Conservation (phyloP, 2,113 vertebrate genomes). For the Pygoscelis antarcticus region DNA sequence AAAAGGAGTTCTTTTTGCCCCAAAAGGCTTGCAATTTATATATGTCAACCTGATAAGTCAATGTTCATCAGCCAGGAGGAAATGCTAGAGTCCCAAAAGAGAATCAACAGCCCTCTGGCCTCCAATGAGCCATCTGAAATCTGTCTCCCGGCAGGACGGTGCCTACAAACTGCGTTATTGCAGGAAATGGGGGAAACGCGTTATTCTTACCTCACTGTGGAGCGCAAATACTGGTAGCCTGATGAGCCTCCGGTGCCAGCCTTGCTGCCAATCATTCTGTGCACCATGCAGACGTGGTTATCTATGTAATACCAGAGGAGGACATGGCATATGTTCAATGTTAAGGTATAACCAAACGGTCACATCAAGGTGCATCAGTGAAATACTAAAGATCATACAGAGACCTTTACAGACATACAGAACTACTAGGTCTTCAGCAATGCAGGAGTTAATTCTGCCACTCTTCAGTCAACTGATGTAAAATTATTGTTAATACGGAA, state of each 20-base stretch:
- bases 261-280: conserved; percentile 96
- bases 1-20: background rate
- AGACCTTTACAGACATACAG: background rate
- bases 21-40: background rate
- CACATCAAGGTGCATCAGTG: background rate
- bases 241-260: conserved; percentile 92
- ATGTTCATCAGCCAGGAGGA: background rate
- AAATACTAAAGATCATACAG: background rate
- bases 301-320: conserved; percentile 72
- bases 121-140: background rate
- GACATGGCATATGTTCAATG: background rate
- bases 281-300: conserved; percentile 96
- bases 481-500: background rate
- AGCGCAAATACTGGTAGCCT: conserved; percentile 93
- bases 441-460: background rate
- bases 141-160: background rate
- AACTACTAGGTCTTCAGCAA: background rate
- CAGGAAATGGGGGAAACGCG: fast-evolving
- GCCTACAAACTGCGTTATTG: too few species aligned
- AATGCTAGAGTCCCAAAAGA: background rate
- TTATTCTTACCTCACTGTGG: conserved; percentile 87
- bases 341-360: background rate
- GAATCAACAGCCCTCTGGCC: background rate
- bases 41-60: background rate
- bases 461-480: background rate